Evolutionary conservation across 2,113 vertebrate genomes (phyloP), one percentile per base, ranked within the genome.

Genomic region (Oceanites oceanicus): DNA sequence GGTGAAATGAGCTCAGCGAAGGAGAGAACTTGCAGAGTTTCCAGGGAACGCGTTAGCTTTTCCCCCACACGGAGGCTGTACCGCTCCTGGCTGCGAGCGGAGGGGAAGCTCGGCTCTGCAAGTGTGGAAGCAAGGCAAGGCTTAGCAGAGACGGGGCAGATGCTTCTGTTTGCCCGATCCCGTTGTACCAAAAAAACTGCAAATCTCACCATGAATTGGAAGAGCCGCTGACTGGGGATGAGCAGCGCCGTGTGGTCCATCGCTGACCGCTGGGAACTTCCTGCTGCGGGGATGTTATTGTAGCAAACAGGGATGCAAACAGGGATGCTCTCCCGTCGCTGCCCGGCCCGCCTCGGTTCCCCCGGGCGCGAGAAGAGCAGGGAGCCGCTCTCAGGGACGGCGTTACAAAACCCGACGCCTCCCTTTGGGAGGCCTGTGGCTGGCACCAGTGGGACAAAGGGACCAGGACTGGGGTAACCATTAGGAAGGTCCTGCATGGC

Each of bases 191-290:
- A 44, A 55, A 79, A 44, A 83, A 3, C 0, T 1, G 49, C 49
- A 47, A 25, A 79, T 42, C 13, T 34, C 16, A 3, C 25, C 17
- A 5, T 1, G 27, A 62, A 10, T 1, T n/a, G 74, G 42, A 26
- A 42, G 36, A 62, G 50, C 36, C 27, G 0, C 7, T 4, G 55
- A 4, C 36, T 76, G 10, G 3, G 62, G 52, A 17, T 23, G 40
- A 21, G 17, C 21, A 13, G 30, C 1, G 1, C 42, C 2, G 0
- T 6, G 7, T 0, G 1, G 22, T 47, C 56, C 21, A 3, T 50
- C 4, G 0, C 25, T 12, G 65, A 4, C 34, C 5, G 9, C 52
- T 32, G 56, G 52, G 32, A 75, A 21, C 65, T 72, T 29, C 72
- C 59, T n/a, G 66, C 73, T 15, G 56, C 17, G 32, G 66, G 59